Percentiles rank a stretch among this genome's conserved stretches.
Evolutionary conservation across 2,113 vertebrate genomes (phyloP).

Genomic region (Octodon degus): DNA sequence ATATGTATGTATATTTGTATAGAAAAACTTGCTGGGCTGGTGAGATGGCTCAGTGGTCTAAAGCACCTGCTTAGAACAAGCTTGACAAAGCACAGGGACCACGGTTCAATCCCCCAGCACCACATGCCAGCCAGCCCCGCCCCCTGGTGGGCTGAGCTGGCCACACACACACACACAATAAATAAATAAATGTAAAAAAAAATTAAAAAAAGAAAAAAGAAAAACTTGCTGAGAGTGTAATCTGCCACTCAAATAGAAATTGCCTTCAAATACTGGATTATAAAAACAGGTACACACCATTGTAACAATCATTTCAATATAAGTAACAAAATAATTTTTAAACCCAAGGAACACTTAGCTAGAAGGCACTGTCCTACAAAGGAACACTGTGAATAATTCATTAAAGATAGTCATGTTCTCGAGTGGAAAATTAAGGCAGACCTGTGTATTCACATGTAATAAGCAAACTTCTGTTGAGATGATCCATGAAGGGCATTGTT

Average conservation of each 20-base stretch:
- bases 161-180: too few relatives aligned
- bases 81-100: too few relatives aligned
- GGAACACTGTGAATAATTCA: background rate
- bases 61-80: too few relatives aligned
- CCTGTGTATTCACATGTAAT: background rate
- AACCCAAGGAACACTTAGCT: background rate
- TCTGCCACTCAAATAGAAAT: background rate
- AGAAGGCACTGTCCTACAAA: background rate
- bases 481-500: rapidly evolving
- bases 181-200: too few relatives aligned
- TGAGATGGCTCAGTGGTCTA: too few relatives aligned
- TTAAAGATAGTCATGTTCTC: background rate
- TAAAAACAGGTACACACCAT: background rate
- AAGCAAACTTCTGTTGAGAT: background rate
- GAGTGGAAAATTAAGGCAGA: background rate
- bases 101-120: too few relatives aligned
- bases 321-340: background rate
- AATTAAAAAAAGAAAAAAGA: too few relatives aligned
- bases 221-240: background rate
- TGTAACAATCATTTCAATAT: background rate
- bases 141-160: too few relatives aligned
- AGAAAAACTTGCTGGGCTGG: background rate
- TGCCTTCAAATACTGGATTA: background rate
- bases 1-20: background rate
- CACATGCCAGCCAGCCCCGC: too few relatives aligned